Evolutionary conservation across 2,113 vertebrate genomes (phyloP), one percentile per base, ranked within the genome.

Genomic region (Anas platyrhynchos): DNA sequence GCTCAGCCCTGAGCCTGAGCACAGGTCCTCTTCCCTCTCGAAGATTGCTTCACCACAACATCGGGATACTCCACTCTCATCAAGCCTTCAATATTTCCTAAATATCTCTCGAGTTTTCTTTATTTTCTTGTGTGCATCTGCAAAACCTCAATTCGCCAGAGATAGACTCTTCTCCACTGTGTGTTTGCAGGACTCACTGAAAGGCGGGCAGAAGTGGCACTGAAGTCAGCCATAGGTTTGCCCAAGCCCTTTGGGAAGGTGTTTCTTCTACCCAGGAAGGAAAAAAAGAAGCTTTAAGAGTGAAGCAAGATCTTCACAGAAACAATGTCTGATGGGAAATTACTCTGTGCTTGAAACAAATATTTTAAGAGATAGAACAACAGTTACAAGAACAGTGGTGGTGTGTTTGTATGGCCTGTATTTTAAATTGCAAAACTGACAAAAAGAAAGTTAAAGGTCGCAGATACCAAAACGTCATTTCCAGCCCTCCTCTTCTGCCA

Each of bases 1-100:
- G 5, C 3, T 83, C 43, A 90, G 32, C 18, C 25, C 23, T 72
- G 26, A 72, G 6, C 22, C 20, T 1, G 0, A 62, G 36, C 27
- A 29, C 2, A 4, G 3, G 5, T 29, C 5, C 2, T 50, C 21
- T 79, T 83, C 72, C 38, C 17, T 9, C 13, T 6, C 4, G 0
- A 71, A 82, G 54, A 74, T 83, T 29, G 0, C 16, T 71, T 83
- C 29, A 52, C 46, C 5, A 17, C 8, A 55, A 20, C 29, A 52
- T 80, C 50, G 83, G 52, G 17, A 83, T 5, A 22, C 13, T 29
- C 2, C 0, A 0, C 7, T 72, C 71, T 41, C 27, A 52, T 31
- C 27, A 6, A 5, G 5, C 17, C 5, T 69, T 85, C 12, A 76
- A 65, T 78, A 73, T 16, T 48, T 27, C 3, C 73, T 85, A 26